Conservation (phyloP, 2,797 vertebrate species). For the Lophura swinhoii region DNA sequence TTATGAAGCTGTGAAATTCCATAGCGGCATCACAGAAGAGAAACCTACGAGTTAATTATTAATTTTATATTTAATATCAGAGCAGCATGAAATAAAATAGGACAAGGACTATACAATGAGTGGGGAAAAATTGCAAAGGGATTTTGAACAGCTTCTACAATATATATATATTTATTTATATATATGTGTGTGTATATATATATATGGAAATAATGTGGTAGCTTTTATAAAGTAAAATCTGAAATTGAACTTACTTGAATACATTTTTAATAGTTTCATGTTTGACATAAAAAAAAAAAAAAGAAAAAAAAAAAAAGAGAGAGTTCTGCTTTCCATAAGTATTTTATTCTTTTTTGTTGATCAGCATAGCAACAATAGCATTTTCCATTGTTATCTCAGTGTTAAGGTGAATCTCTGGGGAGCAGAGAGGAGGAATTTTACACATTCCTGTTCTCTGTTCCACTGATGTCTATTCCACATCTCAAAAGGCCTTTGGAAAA, state of each 20-base stretch:
- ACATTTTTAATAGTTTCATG: not conserved
- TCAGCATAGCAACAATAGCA: not conserved
- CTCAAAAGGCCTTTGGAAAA: not conserved
- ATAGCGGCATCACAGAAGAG: not conserved
- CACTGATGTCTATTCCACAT: not conserved
- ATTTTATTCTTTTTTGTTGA: not conserved
- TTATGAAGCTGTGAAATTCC: not conserved
- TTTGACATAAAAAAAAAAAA: not conserved
- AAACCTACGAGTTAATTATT: not conserved
- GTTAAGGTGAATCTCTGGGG: not conserved
- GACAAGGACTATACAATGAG: not conserved
- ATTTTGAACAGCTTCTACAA: not conserved
- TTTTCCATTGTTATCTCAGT: not conserved
- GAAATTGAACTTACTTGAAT: not conserved
- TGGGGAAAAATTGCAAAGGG: not conserved
- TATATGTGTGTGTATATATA: too few species aligned
- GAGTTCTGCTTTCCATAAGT: not conserved
- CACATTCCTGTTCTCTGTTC: not conserved
- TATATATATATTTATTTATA: not conserved
- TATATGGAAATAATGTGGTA: accelerated
- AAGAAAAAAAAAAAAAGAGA: not conserved
- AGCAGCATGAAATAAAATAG: not conserved
- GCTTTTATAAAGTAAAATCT: not conserved
- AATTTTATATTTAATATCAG: not conserved
- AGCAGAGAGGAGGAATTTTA: not conserved